phyloP scores from a whole-genome alignment of 2,888 invertebrate species.

The Apocheima hispidaria region DNA sequence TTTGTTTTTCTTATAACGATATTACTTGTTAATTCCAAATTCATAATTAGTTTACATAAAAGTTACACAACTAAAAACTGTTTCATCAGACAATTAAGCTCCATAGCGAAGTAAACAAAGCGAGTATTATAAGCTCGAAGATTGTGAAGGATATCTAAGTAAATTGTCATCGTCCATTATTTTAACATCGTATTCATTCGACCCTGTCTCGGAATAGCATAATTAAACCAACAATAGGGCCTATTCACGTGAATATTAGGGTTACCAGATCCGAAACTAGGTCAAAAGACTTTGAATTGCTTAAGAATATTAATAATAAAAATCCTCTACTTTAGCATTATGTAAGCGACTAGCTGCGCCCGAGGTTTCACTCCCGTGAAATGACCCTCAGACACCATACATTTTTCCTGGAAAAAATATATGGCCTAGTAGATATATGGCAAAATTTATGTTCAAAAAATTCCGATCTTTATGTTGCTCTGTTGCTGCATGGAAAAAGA shows the following conservation, averaged over 20 bases:
- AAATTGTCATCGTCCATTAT: constrained; percentile 37
- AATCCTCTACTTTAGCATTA: no score
- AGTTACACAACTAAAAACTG: constrained; percentile 10
- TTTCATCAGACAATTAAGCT: constrained; percentile 17
- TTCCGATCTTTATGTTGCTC: no score
- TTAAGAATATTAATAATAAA: no score
- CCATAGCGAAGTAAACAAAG: constrained; percentile 23
- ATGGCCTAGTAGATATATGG: no score
- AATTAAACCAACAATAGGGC: constrained; percentile 39
- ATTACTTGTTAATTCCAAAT: constrained; percentile 1
- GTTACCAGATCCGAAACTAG: neutral
- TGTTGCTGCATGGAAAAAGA: no score
- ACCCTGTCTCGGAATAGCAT: constrained; percentile 27
- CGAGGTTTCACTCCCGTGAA: no score
- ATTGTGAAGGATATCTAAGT: constrained; percentile 30
- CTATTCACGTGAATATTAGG: constrained; percentile 16
- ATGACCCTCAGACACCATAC: no score
- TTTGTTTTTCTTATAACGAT: no score
- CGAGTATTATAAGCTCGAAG: no score
- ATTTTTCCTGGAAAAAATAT: no score
- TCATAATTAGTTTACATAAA: constrained; percentile 1
- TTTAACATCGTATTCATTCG: constrained; percentile 37
- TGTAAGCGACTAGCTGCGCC: no score
- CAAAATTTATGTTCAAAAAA: no score
- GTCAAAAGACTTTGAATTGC: neutral